Evolutionary conservation across 23 tunicate genomes (phyloP).

Genomic region (Styela plicata): DNA sequence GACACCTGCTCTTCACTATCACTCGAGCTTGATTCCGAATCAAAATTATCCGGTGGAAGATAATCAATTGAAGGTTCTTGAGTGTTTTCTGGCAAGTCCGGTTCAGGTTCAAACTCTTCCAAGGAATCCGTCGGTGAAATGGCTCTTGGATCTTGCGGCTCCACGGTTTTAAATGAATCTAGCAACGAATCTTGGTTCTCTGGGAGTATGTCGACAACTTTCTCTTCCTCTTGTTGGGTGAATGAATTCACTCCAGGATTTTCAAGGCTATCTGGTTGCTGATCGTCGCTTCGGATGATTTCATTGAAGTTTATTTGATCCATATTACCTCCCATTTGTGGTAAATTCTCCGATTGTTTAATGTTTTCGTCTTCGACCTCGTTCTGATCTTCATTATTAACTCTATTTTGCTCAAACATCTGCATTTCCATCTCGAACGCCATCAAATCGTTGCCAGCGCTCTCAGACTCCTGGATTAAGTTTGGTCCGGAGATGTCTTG

Average conservation of each 20-base stretch:
- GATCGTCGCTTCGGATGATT: too few relatives aligned
- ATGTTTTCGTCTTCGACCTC: too few relatives aligned
- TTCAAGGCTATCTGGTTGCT: background rate
- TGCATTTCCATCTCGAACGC: too few relatives aligned
- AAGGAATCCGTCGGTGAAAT: conserved; percentile 12
- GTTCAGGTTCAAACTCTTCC: conserved; percentile 14
- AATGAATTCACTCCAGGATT: background rate
- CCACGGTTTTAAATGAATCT: background rate
- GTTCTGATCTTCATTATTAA: too few relatives aligned
- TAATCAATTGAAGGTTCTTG: background rate
- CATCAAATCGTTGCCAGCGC: too few relatives aligned
- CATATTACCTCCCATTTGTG: too few relatives aligned
- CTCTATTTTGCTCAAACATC: too few relatives aligned
- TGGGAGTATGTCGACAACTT: background rate
- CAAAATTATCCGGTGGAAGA: background rate
- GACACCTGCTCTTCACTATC: background rate
- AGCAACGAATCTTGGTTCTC: background rate
- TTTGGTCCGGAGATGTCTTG: too few relatives aligned
- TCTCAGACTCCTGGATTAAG: too few relatives aligned
- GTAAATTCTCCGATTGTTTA: too few relatives aligned
- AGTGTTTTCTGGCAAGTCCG: background rate
- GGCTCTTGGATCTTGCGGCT: conserved; percentile 2
- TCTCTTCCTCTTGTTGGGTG: background rate
- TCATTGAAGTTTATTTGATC: too few relatives aligned
- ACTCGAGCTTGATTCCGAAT: background rate